Evolutionary conservation across 2,113 vertebrate genomes (phyloP).

Genomic region (Oceanodroma tethys): DNA sequence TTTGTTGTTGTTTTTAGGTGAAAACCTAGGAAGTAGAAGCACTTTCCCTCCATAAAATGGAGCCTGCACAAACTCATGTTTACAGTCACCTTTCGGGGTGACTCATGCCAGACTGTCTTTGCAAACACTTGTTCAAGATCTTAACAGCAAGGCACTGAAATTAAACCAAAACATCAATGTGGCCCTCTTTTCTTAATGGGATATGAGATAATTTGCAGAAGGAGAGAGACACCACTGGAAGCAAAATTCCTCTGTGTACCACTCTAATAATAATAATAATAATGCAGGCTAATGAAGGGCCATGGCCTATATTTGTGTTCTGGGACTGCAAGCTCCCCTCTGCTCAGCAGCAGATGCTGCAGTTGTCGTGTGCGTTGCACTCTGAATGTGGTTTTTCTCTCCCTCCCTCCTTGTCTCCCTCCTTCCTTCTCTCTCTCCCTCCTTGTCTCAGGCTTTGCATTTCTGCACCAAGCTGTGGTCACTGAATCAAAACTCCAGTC

Average conservation of each 20-base stretch:
- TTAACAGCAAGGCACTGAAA: neutral
- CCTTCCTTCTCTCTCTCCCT: neutral
- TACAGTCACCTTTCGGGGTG: neutral
- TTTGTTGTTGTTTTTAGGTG: neutral
- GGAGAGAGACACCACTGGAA: neutral
- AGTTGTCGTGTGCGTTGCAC: too few species aligned
- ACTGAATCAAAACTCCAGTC: neutral
- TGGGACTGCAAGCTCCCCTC: neutral
- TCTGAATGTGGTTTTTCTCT: neutral
- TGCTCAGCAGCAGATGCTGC: neutral
- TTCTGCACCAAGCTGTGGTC: neutral
- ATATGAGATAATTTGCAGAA: neutral
- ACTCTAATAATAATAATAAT: neutral
- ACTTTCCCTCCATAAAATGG: neutral
- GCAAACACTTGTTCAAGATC: neutral
- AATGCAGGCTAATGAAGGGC: neutral
- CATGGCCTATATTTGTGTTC: neutral
- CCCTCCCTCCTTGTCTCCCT: neutral
- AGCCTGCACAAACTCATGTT: neutral
- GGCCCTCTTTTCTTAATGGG: neutral
- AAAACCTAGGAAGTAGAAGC: neutral
- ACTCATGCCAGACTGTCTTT: neutral
- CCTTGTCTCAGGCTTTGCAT: neutral
- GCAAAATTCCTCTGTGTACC: neutral
- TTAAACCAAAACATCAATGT: neutral